Percentiles rank a stretch among this genome's conserved stretches.
Evolutionary conservation across 2,797 vertebrate genomes (phyloP).

Genomic region (Bradypodion ventrale): DNA sequence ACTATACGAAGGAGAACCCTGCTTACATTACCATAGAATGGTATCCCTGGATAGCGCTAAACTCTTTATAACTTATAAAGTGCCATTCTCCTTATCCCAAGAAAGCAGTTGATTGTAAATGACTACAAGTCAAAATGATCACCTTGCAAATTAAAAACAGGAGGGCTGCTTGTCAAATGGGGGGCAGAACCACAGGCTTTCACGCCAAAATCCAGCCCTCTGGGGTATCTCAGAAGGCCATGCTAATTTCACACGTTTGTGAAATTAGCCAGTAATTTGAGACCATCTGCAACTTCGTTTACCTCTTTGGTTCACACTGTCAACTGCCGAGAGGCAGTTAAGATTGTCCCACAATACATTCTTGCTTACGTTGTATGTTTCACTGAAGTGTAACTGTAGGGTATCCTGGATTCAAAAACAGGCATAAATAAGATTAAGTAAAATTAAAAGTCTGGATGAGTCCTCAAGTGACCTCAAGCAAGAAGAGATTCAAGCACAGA

Average conservation of each 20-base stretch:
- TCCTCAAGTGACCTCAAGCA: conserved; percentile 14
- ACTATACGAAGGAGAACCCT: no score
- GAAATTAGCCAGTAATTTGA: neutral
- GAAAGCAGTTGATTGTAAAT: neutral
- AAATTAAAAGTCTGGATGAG: neutral
- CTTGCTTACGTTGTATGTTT: neutral
- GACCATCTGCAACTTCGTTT: neutral
- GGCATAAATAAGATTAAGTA: neutral
- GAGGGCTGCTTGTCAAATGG: neutral
- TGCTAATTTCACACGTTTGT: no score
- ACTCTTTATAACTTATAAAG: neutral
- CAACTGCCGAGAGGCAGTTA: neutral
- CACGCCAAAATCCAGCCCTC: no score
- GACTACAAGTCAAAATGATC: neutral
- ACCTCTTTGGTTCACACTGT: no score
- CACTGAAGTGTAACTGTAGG: neutral
- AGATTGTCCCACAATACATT: no score
- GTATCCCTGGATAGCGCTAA: neutral
- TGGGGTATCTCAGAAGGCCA: no score
- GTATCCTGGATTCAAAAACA: neutral
- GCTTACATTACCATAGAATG: neutral
- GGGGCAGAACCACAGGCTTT: no score
- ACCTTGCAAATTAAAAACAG: neutral
- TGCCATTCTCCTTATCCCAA: neutral
- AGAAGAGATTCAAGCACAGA: conserved; percentile 8